Evolutionary conservation across 1,140 invertebrate species (phyloP).

Genomic region (Heliconius nattereri): DNA sequence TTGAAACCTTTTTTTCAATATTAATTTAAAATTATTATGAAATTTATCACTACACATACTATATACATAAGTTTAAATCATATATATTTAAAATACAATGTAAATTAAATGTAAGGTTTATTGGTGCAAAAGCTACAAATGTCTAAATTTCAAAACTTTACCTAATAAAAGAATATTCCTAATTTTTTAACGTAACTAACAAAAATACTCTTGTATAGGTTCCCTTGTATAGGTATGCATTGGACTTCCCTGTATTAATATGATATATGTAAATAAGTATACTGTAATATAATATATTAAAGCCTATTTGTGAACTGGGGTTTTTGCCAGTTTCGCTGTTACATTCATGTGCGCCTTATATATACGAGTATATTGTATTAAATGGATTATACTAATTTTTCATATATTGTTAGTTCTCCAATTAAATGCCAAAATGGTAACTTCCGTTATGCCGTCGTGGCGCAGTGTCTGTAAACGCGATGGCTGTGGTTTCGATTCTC

Average conservation of each 20-base stretch:
- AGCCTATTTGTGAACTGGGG: background rate
- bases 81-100: too few species aligned
- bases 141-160: slow-evolving; percentile 2
- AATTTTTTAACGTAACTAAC: background rate
- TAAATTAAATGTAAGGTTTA: background rate
- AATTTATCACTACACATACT: background rate
- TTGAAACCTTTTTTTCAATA: background rate
- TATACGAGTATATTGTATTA: background rate
- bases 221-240: background rate
- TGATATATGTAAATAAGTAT: background rate
- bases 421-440: background rate
- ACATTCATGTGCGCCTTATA: background rate
- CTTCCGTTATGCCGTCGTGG: too few species aligned
- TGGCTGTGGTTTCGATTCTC: too few species aligned
- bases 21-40: background rate
- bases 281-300: slow-evolving; percentile 2
- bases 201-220: background rate
- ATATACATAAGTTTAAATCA: too few species aligned
- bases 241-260: background rate
- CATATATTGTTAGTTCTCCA: background rate
- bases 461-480: too few species aligned
- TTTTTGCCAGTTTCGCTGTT: background rate
- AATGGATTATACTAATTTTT: background rate
- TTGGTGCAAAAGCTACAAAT: background rate
- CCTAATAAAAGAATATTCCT: background rate